These are phyloP conservation scores for Euplexia lucipara DNA, from an alignment of 2,888 invertebrate species.

Conservation along the genomic window DNA sequence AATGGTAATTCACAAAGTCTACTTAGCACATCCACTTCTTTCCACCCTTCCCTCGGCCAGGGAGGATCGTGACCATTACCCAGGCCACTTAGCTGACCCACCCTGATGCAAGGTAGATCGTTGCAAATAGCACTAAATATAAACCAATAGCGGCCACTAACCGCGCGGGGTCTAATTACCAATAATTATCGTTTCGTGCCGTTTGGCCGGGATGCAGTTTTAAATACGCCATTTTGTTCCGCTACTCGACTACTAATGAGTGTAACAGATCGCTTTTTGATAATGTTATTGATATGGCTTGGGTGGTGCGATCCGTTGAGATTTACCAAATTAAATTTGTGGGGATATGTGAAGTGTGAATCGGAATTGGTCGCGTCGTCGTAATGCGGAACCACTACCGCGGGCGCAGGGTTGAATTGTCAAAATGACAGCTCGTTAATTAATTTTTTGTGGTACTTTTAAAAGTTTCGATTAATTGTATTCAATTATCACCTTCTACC, in stretches of 20 bases:
- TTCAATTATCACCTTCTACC: background rate
- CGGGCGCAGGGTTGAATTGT: constrained; percentile 46
- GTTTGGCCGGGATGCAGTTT: constrained; percentile 82
- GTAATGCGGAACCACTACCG: constrained; percentile 26
- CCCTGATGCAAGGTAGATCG: constrained; percentile 61
- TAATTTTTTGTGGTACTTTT: constrained; percentile 19
- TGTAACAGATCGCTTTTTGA: constrained; percentile 86
- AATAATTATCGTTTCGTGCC: constrained; percentile 82
- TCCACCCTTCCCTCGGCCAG: constrained; percentile 26
- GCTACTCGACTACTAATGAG: constrained; percentile 79
- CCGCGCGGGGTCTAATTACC: constrained; percentile 84
- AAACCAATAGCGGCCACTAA: constrained; percentile 74
- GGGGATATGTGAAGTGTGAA: constrained; percentile 42
- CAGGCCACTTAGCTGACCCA: constrained; percentile 51
- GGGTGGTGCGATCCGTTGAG: constrained; percentile 60
- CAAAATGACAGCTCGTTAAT: constrained; percentile 47
- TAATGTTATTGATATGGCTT: constrained; percentile 82
- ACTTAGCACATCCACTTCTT: constrained; percentile 7
- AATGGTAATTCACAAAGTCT: background rate
- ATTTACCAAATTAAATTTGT: constrained; percentile 60
- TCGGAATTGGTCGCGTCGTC: constrained; percentile 29
- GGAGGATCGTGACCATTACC: constrained; percentile 47
- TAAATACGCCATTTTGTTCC: constrained; percentile 84
- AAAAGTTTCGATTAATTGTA: constrained; percentile 10
- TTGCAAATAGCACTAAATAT: constrained; percentile 73